phyloP scores from a whole-genome alignment of 1,140 invertebrate genomes.

The Nomia melanderi region DNA sequence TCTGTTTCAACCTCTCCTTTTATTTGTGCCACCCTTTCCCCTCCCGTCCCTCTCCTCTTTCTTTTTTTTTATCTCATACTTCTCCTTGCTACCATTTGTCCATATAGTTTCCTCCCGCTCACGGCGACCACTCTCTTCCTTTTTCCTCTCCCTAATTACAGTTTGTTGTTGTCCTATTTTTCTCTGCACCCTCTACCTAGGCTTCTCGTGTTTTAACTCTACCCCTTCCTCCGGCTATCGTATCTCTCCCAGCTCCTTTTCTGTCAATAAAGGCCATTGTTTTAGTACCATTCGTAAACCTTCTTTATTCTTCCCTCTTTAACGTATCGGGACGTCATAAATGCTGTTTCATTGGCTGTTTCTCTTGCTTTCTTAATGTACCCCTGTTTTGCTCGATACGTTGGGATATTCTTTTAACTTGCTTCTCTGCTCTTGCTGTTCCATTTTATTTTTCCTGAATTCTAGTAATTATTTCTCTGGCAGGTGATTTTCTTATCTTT shows the following conservation, averaged over 20 bases:
- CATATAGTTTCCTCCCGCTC: neutral
- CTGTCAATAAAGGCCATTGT: neutral
- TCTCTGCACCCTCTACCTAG: too few relatives aligned
- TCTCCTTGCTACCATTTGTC: conserved; percentile 25
- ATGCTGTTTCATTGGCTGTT: neutral
- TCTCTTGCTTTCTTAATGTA: too few relatives aligned
- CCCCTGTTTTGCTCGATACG: too few relatives aligned
- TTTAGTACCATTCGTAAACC: neutral
- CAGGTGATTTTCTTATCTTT: too few relatives aligned
- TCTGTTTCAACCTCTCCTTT: conserved; percentile 26
- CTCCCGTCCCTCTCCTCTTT: conserved; percentile 1
- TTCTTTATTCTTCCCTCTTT: neutral
- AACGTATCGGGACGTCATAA: neutral
- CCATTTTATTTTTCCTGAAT: too few relatives aligned
- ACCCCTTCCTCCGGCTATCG: neutral
- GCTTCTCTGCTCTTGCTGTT: too few relatives aligned
- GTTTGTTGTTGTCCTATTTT: conserved; percentile 31
- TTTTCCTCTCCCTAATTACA: conserved; percentile 29
- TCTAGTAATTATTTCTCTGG: too few relatives aligned
- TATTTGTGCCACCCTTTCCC: conserved; percentile 8
- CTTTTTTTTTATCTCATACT: conserved; percentile 27
- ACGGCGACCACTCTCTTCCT: neutral
- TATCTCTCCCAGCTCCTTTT: neutral
- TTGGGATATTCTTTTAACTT: too few relatives aligned
- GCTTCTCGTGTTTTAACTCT: neutral